phyloP scores from a whole-genome alignment of 1,140 invertebrate species.

The Lordiphosa clarofinis region DNA sequence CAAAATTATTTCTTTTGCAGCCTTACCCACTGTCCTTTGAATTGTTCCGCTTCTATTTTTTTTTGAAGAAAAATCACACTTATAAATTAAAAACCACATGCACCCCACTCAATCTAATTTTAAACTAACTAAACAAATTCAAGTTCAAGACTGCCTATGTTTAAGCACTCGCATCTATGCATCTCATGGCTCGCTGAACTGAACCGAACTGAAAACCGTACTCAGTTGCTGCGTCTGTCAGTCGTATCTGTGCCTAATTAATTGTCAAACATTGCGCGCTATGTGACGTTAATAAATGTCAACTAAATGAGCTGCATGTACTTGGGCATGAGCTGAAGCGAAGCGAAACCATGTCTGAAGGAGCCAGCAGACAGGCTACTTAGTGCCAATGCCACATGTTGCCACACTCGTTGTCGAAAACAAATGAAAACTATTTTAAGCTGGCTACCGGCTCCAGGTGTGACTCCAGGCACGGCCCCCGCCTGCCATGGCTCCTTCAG shows the following conservation, averaged over 20 bases:
- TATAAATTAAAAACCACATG: no score
- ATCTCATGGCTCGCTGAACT: no score
- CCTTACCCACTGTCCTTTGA: no score
- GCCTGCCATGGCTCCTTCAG: constrained; percentile 2
- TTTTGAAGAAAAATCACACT: no score
- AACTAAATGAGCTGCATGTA: constrained; percentile 76
- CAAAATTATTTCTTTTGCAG: no score
- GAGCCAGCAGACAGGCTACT: constrained; percentile 53
- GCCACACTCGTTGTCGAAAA: constrained; percentile 46
- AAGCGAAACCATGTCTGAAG: not conserved
- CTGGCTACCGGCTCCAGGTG: constrained; percentile 35
- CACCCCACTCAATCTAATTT: no score
- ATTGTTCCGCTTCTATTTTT: no score
- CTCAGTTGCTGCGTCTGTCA: constrained; percentile 24
- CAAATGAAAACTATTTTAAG: constrained; percentile 76
- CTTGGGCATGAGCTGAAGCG: constrained; percentile 1
- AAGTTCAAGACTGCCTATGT: constrained; percentile 5
- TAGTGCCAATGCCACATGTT: constrained; percentile 75
- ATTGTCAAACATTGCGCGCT: constrained; percentile 75
- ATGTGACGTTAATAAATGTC: constrained; percentile 76
- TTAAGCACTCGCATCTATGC: no score
- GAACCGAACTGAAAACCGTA: no score
- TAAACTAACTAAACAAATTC: no score
- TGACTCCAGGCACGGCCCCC: constrained; percentile 16
- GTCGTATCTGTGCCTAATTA: constrained; percentile 61